Conservation (phyloP, 1,140 invertebrate genomes). For the Streblospio benedicti region DNA sequence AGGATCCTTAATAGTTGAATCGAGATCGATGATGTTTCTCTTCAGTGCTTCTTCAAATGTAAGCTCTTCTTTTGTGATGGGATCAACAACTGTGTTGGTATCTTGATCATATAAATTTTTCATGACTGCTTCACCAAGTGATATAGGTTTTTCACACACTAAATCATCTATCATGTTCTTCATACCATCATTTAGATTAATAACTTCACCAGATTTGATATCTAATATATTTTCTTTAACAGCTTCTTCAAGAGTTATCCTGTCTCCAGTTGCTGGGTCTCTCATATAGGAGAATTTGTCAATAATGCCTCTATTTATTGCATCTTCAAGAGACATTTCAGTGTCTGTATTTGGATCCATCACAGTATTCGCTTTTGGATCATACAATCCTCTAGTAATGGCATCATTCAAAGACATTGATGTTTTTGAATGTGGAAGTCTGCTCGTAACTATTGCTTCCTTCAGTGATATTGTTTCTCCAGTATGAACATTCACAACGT, state of each 20-base stretch:
- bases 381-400: conserved; percentile 6
- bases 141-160: conserved; percentile 66
- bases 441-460: background rate
- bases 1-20: conserved; percentile 51
- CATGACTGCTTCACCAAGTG: conserved; percentile 42
- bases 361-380: conserved; percentile 25
- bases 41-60: conserved; percentile 47
- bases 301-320: conserved; percentile 57
- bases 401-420: conserved; percentile 2
- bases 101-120: conserved; percentile 14
- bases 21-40: conserved; percentile 51
- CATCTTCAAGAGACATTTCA: conserved; percentile 8
- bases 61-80: conserved; percentile 19
- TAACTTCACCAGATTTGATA: conserved; percentile 50
- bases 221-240: conserved; percentile 54
- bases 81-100: conserved; percentile 33
- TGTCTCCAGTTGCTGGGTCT: conserved; percentile 65
- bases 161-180: conserved; percentile 76
- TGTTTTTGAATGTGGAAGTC: conserved; percentile 4
- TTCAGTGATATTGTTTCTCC: conserved; percentile 17
- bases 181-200: conserved; percentile 52
- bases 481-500: conserved; percentile 18
- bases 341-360: conserved; percentile 29
- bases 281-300: conserved; percentile 20
- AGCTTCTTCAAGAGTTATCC: conserved; percentile 68